Conservation (phyloP, 2,797 vertebrate genomes). For the Chiroxiphia lanceolata region DNA sequence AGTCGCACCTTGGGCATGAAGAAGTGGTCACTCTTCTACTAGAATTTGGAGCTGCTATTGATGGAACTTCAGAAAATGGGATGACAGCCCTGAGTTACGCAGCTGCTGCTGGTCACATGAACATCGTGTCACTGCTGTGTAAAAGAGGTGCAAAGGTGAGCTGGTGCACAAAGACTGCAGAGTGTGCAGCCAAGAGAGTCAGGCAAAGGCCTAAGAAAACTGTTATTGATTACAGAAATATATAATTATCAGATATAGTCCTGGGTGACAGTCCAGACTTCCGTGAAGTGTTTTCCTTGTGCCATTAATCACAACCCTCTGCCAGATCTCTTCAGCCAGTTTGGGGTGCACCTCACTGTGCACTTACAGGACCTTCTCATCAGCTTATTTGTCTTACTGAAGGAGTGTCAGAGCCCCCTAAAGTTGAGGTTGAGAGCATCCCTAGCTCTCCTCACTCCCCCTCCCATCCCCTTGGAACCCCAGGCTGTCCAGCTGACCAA, state of each 20-base stretch:
- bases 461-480: not conserved
- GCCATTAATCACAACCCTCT: not conserved
- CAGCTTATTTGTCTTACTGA: not conserved
- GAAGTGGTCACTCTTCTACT: slow-evolving; percentile 90
- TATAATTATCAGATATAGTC: not conserved
- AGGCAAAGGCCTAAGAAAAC: not conserved
- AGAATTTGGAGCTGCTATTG: slow-evolving; percentile 89
- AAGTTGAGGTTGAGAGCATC: not conserved
- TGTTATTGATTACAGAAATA: not conserved
- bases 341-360: not conserved
- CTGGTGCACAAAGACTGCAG: not conserved
- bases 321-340: not conserved
- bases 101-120: slow-evolving; percentile 89
- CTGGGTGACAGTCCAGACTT: not conserved
- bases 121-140: slow-evolving; percentile 86
- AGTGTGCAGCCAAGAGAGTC: not conserved
- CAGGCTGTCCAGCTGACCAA: not conserved
- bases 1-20: slow-evolving; percentile 93
- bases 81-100: slow-evolving; percentile 92
- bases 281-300: fast-evolving
- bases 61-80: slow-evolving; percentile 88
- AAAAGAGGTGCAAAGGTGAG: slow-evolving; percentile 89
- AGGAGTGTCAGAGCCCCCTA: not conserved
- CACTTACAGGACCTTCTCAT: fast-evolving
- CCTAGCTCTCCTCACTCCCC: not conserved